Percentiles rank a stretch among this genome's conserved stretches.
Conservation (phyloP, 2,797 vertebrate species). For the Rousettus madagascariensis region DNA sequence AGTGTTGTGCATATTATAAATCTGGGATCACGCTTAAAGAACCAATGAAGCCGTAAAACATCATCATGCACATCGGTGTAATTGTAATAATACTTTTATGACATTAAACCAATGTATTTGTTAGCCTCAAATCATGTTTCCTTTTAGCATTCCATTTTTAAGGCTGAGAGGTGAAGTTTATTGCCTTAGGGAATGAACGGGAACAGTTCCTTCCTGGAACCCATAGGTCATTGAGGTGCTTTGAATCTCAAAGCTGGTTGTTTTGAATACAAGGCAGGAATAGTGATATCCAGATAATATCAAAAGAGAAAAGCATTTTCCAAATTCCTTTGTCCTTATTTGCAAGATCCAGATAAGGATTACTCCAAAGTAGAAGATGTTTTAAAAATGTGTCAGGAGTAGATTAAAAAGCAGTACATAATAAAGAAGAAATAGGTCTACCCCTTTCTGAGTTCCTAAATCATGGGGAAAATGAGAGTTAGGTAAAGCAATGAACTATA, state of each 20-base stretch:
- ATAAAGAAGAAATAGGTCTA: neutral
- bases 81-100: neutral
- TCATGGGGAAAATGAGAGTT: neutral
- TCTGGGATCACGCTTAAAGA: neutral
- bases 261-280: neutral
- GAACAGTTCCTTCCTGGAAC: constrained; percentile 2
- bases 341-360: neutral
- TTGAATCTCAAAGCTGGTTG: constrained; percentile 7
- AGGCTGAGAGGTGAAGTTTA: neutral
- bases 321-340: neutral
- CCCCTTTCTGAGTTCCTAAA: neutral
- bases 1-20: neutral
- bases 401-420: neutral
- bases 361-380: neutral
- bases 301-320: neutral
- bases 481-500: neutral
- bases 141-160: constrained; percentile 38
- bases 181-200: neutral
- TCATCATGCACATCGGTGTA: neutral
- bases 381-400: neutral
- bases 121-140: neutral
- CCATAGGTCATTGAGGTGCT: neutral
- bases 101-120: constrained; percentile 29
- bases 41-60: neutral
- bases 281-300: neutral